Base-by-base conservation (phyloP, 30 jellyfish, hydroid and myxozoan genomes). In the Calvadosia cruxmelitensis region DNA sequence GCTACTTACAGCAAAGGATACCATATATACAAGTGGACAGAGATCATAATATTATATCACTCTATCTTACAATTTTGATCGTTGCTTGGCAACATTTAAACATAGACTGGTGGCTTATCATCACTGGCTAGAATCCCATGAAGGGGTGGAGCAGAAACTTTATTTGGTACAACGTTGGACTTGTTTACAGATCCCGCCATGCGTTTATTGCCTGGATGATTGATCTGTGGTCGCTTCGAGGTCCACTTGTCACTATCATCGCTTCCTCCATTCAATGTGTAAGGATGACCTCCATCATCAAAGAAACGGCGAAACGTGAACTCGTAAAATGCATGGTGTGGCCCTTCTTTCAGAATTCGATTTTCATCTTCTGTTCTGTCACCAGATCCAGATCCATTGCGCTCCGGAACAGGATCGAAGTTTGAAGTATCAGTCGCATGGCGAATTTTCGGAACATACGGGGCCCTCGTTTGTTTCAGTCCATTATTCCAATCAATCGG, bases 381-480 rank as follows among this genome's bases (percentile, higher is more conserved):
- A 13, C 77, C 92, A 34, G 84, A 73, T 13, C 29, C 68, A 7
- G 75, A 83, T 24, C 62, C 85, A 31, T 77, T 69, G 49, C 76
- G 28, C 63, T 91, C 99, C 36, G 99, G 99, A 2, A 91, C 99
- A 15, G 99, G 95, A 65, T 91, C 99, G 52, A 91, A 91, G 65
- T 91, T 91, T 15, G 99, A 91, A 32, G 99, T 91, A 65, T 91
- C 99, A 15, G 99, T 91, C 1, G 95, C 90, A 69, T 83, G 91
- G 24, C 79, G 62, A 24, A 91, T 91, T 35, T 63, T 64, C 31
- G 99, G 99, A 34, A 73, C 67, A 76, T 72, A 77, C 27, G 99
- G 99, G n/a, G 99, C 94, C n/a, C 80, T 81, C 32, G 69, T 69
- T 64, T 69, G 67, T 49, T 91, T 93, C 64, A 82, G 52, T 42